A percentile compares a stretch with the other conserved stretches of the same genome.
Evolutionary conservation across 2,888 invertebrate species (phyloP).

Genomic region (Agriopis marginaria): DNA sequence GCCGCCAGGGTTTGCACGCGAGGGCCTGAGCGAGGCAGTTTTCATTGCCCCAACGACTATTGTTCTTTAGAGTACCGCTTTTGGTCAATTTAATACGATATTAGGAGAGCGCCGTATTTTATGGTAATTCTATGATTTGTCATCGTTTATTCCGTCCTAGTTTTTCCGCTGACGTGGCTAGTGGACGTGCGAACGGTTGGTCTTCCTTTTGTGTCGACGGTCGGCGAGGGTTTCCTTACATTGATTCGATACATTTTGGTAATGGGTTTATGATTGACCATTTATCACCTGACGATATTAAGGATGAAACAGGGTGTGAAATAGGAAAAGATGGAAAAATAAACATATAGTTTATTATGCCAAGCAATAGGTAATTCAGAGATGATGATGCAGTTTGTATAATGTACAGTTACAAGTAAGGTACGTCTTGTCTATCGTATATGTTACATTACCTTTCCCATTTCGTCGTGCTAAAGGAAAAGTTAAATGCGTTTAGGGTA

Average conservation of each 20-base stretch:
- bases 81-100: conserved; percentile 53
- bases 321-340: background rate
- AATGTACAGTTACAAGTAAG: too few species aligned
- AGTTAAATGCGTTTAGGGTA: too few species aligned
- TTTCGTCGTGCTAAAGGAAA: too few species aligned
- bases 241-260: conserved; percentile 14
- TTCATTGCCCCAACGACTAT: conserved; percentile 66
- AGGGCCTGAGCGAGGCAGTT: conserved; percentile 62
- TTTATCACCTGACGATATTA: conserved; percentile 12
- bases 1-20: conserved; percentile 60
- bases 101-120: conserved; percentile 46
- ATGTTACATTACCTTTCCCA: too few species aligned
- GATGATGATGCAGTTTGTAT: too few species aligned
- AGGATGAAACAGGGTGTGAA: background rate
- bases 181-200: conserved; percentile 27
- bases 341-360: too few species aligned
- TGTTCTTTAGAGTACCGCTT: conserved; percentile 51
- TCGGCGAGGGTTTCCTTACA: conserved; percentile 12
- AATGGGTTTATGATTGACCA: conserved; percentile 25
- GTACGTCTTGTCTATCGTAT: too few species aligned
- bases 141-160: conserved; percentile 39
- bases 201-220: conserved; percentile 13
- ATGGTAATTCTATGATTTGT: conserved; percentile 51
- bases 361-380: too few species aligned
- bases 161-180: conserved; percentile 33